phyloP scores from a whole-genome alignment of 2,888 invertebrate genomes.

The Dilophus febrilis region DNA sequence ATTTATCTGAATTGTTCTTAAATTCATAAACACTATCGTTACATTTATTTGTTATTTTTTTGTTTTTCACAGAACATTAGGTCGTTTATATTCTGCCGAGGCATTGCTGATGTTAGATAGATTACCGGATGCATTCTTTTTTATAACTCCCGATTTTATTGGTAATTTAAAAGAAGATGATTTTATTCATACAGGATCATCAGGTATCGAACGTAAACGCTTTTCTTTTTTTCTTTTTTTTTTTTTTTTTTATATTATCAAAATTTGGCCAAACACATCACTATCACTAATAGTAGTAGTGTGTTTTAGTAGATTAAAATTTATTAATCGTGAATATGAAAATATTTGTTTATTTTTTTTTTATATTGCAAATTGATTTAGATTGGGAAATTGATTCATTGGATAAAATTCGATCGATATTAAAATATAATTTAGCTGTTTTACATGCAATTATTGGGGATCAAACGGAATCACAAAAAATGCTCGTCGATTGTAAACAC shows the following conservation, averaged over 20 bases:
- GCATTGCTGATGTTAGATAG: conserved; percentile 66
- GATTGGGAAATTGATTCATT: conserved; percentile 36
- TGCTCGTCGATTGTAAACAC: conserved; percentile 22
- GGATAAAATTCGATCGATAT: conserved; percentile 47
- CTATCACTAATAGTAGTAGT: no score
- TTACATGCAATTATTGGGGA: conserved; percentile 59
- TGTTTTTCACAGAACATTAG: conserved; percentile 45
- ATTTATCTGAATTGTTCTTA: no score
- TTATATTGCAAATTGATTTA: no score
- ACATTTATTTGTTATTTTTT: not conserved
- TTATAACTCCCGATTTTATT: conserved; percentile 62
- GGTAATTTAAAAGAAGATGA: conserved; percentile 35
- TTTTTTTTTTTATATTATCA: not conserved
- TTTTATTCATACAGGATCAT: conserved; percentile 28
- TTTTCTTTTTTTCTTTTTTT: conserved; percentile 9
- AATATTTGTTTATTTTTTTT: conserved; percentile 13
- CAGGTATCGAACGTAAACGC: conserved; percentile 22
- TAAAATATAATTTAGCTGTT: conserved; percentile 64
- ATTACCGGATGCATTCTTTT: conserved; percentile 66
- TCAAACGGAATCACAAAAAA: conserved; percentile 38
- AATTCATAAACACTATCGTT: not conserved
- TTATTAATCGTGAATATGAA: not conserved
- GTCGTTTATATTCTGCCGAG: conserved; percentile 80
- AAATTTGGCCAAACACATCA: not conserved
- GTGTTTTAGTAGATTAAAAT: conserved; percentile 1